Base-by-base conservation (phyloP, 1,140 invertebrate species). In the Patella vulgata region DNA sequence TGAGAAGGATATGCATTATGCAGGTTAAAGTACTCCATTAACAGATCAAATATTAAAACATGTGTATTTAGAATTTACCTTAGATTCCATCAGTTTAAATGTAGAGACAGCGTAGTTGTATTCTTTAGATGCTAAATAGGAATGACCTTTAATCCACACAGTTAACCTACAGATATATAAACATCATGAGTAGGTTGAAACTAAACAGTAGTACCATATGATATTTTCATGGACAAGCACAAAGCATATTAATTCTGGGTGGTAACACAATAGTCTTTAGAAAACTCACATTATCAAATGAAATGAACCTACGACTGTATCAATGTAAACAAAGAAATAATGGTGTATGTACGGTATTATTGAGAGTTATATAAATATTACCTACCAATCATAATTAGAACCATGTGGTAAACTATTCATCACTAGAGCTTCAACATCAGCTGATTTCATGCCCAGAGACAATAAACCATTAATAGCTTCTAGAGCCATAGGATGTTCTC, bases 401-500 rank as follows among this genome's bases (percentile, higher is more conserved):
- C 79, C 78, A 68, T 73, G 77, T 9, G 81, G 73, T 21, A 80
- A 75, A 72, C 87, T 87, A 70, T 88, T 87, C 21, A 91, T 85
- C 46, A 91, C 88, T 30, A 91, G 73, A 11, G 89, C 87, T 66
- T 89, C 87, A 0, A 92, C 89, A 81, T 93, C 91, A 36, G 87
- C 86, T 25, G 89, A 90, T 75, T 90, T 90, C 11, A 91, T 87
- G 28, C 90, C 90, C 31, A 93, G 75, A 50, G 87, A 84, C 30
- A 93, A 77, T 6, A 93, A 81, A 21, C 88, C 88, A 73, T 89
- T 87, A 1, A 89, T 88, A 23, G 90, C 89, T 73, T 91, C 90
- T 30, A 93, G 63, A 0, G 91, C 90, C 63, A 92, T 81, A 1
- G 91, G 91, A 81, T 90, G 91, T 78, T 91, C 91, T 78, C 88